phyloP scores from a whole-genome alignment of 2,113 vertebrate genomes.

The Vidua chalybeata region DNA sequence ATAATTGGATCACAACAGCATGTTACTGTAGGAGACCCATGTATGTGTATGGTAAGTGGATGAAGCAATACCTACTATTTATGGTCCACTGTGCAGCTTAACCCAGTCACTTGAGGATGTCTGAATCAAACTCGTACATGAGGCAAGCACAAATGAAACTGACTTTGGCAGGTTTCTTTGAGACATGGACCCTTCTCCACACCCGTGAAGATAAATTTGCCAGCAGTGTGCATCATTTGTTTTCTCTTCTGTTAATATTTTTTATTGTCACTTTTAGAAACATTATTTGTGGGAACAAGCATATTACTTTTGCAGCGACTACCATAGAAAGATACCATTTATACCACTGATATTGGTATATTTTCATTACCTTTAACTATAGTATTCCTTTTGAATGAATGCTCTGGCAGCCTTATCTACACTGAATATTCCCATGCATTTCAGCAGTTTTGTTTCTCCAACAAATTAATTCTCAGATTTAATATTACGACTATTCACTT shows the following conservation, averaged over 20 bases:
- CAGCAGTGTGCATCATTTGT: rapidly evolving
- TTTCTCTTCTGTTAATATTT: not conserved
- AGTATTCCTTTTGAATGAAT: not conserved
- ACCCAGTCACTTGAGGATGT: not conserved
- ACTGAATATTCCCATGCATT: not conserved
- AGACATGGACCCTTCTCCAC: not conserved
- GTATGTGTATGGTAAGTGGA: not conserved
- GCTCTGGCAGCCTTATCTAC: not conserved
- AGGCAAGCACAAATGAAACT: not conserved
- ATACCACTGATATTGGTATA: not conserved
- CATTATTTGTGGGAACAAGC: not conserved
- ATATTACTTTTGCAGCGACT: not conserved
- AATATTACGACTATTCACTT: not conserved
- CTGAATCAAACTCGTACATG: not conserved
- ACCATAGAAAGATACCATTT: not conserved
- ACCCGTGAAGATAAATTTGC: not conserved
- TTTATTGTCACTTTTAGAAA: not conserved
- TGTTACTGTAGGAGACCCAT: not conserved
- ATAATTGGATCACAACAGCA: not conserved
- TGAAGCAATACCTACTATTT: not conserved
- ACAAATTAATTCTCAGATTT: not conserved
- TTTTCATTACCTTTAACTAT: not conserved
- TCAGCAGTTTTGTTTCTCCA: not conserved
- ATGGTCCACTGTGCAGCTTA: not conserved
- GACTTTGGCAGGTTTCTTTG: not conserved